These are phyloP conservation scores for Nothobranchius furzeri DNA, from an alignment of 2,113 vertebrate genomes.

Conservation along the genomic window DNA sequence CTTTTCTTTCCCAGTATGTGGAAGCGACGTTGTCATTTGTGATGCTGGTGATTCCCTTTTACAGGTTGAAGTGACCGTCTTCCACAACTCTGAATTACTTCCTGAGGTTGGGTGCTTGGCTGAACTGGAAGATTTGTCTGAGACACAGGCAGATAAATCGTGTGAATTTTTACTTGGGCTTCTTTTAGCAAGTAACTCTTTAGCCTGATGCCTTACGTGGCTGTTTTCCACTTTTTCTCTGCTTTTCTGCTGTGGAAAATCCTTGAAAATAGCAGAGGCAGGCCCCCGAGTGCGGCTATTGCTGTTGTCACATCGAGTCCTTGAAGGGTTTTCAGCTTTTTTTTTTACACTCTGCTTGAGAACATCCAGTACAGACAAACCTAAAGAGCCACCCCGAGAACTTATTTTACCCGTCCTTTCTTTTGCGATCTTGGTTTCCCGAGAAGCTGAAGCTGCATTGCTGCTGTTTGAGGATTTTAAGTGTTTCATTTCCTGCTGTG, in stretches of 20 bases:
- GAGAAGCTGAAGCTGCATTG: background rate
- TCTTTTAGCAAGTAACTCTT: background rate
- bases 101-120: conserved; percentile 23
- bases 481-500: background rate
- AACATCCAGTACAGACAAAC: conserved; percentile 24
- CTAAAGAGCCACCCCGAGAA: conserved; percentile 5
- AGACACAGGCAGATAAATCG: background rate
- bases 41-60: conserved; percentile 5
- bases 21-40: background rate
- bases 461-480: background rate
- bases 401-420: conserved; percentile 3
- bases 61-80: background rate
- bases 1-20: conserved; percentile 3
- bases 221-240: conserved; percentile 1
- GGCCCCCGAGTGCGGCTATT: background rate
- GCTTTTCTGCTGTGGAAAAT: conserved; percentile 11
- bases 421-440: conserved; percentile 13
- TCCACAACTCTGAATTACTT: conserved; percentile 7
- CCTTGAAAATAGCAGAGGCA: background rate
- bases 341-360: background rate
- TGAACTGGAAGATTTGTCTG: conserved; percentile 14
- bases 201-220: background rate
- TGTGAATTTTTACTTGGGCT: conserved; percentile 1
- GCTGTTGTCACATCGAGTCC: conserved; percentile 5
- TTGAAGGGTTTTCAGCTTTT: conserved; percentile 5